Conservation (phyloP, 2,113 vertebrate genomes). For the Microcebus tavaratra region DNA sequence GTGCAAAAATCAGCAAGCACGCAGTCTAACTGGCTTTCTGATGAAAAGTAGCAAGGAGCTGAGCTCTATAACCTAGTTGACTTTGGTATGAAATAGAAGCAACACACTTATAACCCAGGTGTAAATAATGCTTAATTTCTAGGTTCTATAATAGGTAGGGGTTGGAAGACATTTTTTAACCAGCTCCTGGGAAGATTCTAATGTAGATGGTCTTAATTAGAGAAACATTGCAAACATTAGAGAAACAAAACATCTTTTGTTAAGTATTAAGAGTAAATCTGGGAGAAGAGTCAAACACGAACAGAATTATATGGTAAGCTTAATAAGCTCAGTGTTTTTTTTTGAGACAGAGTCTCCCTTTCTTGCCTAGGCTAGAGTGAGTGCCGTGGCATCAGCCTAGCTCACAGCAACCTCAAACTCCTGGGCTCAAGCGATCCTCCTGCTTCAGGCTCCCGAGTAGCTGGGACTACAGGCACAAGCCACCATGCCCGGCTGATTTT, state of each 20-base stretch:
- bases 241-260: not conserved
- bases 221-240: not conserved
- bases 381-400: too few relatives aligned
- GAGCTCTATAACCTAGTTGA: not conserved
- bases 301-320: not conserved
- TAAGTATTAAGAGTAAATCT: not conserved
- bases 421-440: too few relatives aligned
- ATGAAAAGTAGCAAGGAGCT: not conserved
- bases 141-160: not conserved
- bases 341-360: not conserved
- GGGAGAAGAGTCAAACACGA: not conserved
- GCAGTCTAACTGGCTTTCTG: not conserved
- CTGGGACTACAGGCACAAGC: too few relatives aligned
- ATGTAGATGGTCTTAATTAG: not conserved
- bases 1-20: too few relatives aligned
- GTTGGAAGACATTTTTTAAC: not conserved
- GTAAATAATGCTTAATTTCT: not conserved
- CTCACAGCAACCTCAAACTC: too few relatives aligned
- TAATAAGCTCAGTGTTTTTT: not conserved
- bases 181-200: not conserved
- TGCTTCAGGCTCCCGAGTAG: too few relatives aligned
- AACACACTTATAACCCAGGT: not conserved
- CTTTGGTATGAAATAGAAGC: not conserved
- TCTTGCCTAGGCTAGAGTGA: too few relatives aligned
- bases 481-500: too few relatives aligned